Conservation (phyloP, 2,113 vertebrate genomes). For the Miniopterus natalensis region DNA sequence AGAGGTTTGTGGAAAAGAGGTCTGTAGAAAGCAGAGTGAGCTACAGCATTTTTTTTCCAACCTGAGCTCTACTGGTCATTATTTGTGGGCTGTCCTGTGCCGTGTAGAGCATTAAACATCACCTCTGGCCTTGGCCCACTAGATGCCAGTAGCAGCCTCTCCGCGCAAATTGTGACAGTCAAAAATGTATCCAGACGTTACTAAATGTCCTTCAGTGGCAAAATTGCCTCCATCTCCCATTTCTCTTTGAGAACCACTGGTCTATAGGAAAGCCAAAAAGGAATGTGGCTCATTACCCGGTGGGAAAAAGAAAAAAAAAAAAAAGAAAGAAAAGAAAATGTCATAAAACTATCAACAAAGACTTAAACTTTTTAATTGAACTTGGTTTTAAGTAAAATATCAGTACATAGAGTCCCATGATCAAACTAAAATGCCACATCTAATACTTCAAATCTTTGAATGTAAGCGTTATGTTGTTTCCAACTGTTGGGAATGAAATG, state of each 20-base stretch:
- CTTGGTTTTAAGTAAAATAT: background rate
- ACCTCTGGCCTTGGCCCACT: background rate
- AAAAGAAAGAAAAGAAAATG: background rate
- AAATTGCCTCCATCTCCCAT: background rate
- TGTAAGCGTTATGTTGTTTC: background rate
- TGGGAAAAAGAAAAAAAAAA: background rate
- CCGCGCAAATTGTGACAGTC: background rate
- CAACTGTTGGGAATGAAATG: background rate
- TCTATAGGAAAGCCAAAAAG: background rate
- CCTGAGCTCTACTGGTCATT: background rate
- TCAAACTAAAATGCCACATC: background rate
- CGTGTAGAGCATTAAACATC: background rate
- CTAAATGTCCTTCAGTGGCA: background rate
- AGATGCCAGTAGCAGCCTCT: background rate
- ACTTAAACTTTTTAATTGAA: slow-evolving; percentile 2
- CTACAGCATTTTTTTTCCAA: background rate
- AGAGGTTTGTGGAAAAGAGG: background rate
- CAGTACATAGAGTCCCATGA: background rate
- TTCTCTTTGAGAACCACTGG: background rate
- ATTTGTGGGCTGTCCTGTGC: background rate
- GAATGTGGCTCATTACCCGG: background rate
- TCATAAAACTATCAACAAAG: background rate
- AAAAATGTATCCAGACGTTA: background rate
- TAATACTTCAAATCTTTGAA: background rate
- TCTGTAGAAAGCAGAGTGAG: background rate